A percentile compares a stretch with the other conserved stretches of the same genome.
These are phyloP conservation scores for Myiothlypis chrysogaster DNA, from an alignment of 2,797 vertebrate species.

Conservation along the genomic window DNA sequence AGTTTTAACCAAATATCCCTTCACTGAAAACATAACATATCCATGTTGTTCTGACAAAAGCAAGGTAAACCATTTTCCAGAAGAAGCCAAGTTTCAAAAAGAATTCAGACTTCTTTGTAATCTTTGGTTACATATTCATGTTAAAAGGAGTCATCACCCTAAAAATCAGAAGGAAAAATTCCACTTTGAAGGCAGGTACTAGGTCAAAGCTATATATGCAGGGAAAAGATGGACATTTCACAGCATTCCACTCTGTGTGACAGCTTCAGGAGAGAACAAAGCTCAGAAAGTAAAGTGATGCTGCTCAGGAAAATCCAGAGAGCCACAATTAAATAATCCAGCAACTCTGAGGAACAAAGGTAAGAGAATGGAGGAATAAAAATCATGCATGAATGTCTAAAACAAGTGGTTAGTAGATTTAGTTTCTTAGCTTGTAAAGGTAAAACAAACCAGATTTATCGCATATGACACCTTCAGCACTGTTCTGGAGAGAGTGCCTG, in stretches of 20 bases:
- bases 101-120: background rate
- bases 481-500: fast-evolving
- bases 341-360: background rate
- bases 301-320: background rate
- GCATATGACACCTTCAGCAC: background rate
- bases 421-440: background rate
- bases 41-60: background rate
- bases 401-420: background rate
- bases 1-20: background rate
- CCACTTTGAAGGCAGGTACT: background rate
- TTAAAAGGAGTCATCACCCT: background rate
- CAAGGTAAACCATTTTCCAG: background rate
- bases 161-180: background rate
- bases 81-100: background rate
- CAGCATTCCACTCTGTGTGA: background rate
- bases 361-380: background rate
- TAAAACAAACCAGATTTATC: background rate
- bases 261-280: background rate
- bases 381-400: background rate
- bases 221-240: background rate
- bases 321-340: background rate
- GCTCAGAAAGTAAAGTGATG: background rate
- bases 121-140: background rate
- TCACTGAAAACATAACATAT: background rate
- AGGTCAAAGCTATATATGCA: background rate